phyloP scores from a whole-genome alignment of 2,888 invertebrate species.

The Tetragonisca angustula region DNA sequence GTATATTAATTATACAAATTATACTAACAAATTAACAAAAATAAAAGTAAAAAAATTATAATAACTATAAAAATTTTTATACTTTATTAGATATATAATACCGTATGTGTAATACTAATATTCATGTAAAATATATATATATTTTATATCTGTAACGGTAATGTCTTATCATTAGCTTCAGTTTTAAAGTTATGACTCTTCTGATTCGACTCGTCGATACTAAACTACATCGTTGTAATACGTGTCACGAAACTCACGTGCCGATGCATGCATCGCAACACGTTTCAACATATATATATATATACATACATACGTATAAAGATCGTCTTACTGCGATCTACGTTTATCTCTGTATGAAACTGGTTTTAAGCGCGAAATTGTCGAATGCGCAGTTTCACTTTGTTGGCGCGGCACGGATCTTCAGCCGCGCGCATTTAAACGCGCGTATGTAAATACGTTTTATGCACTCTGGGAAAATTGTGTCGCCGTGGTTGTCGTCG shows the following conservation, averaged over 20 bases:
- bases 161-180: too few relatives aligned
- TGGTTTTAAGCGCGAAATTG: background rate
- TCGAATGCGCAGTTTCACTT: background rate
- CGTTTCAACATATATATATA: background rate
- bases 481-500: conserved; percentile 1
- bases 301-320: too few relatives aligned
- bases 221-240: background rate
- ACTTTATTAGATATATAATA: too few relatives aligned
- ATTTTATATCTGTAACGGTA: too few relatives aligned
- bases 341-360: too few relatives aligned
- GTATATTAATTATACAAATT: too few relatives aligned
- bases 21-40: too few relatives aligned
- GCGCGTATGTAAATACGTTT: conserved; percentile 23
- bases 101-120: too few relatives aligned
- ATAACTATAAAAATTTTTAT: too few relatives aligned
- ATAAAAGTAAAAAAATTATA: too few relatives aligned
- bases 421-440: conserved; percentile 2
- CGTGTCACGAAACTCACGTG: background rate
- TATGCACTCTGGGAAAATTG: conserved; percentile 24
- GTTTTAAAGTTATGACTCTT: background rate
- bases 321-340: too few relatives aligned
- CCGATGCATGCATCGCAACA: background rate
- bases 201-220: background rate
- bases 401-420: background rate
- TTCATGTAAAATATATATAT: too few relatives aligned